Base-by-base conservation (phyloP, 2,113 vertebrate species). In the Podocnemis expansa region DNA sequence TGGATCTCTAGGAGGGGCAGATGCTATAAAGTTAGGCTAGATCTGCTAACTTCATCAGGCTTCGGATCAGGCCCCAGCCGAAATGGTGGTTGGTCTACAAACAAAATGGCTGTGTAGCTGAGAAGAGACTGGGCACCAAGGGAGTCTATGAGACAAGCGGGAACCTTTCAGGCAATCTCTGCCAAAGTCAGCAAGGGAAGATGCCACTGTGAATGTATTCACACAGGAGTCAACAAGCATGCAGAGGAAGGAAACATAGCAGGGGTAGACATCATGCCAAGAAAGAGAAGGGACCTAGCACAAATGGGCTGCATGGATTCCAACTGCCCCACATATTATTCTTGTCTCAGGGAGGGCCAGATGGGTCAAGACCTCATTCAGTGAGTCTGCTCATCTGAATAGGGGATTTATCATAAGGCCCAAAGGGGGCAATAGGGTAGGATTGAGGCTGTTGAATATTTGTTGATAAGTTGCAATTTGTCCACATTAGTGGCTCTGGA, bases 381-480 rank as follows among this genome's bases (percentile, higher is more conserved):
- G 5, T 54, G 73, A 85, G 52, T 49, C 80, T 89, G 38, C 49
- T 84, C 31, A 27, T 54, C 43, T 9, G 41, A 49, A 0, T n/a
- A 67, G 34, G 34, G 34, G 63, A 6, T 58, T 67, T 34, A 67
- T 14, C 16, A n/a, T n/a, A n/a, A 8, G 13, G 34, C 31, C 63
- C 63, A 43, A 24, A 54, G 17, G 10, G 73, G 49, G 14, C 27
- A 70, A 47, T 10, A 38, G 41, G 75, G 60, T 63, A 22, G 21
- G 54, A n/a, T 34, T 38, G 24, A 43, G 49, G 55, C 41, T 60
- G 80, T 43, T 78, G 87, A 55, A 78, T 67, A 10, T 91, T 88
- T 90, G 89, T 89, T 95, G 90, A 22, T 89, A 91, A 91, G 56
- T 95, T 49, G 76, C 75, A 17, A 14, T 80, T 90, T 94, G 85